A percentile compares a stretch with the other conserved stretches of the same genome.
Evolutionary conservation across 2,113 vertebrate species (phyloP).

Genomic region (Tauraco erythrolophus): DNA sequence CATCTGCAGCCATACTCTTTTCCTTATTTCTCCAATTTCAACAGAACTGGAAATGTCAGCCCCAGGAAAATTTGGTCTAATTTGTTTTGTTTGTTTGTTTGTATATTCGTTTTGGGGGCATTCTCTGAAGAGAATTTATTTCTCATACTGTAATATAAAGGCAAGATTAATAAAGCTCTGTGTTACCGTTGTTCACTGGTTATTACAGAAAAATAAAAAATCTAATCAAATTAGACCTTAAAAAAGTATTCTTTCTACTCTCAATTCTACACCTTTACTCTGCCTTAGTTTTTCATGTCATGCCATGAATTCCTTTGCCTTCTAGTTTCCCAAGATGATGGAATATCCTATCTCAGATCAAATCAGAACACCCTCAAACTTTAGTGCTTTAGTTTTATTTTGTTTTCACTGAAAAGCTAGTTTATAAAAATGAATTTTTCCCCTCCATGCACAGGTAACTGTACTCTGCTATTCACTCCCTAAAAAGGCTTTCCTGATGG

Average conservation of each 20-base stretch:
- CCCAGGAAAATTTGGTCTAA: not conserved
- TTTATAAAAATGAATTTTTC: not conserved
- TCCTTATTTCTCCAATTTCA: not conserved
- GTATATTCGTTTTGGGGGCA: not conserved
- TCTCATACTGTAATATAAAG: not conserved
- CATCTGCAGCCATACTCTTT: not conserved
- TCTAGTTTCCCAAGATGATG: not conserved
- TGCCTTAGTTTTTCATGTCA: not conserved
- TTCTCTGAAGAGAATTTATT: not conserved
- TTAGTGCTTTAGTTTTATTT: not conserved
- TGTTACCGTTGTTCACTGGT: not conserved
- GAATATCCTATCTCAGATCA: not conserved
- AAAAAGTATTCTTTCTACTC: not conserved
- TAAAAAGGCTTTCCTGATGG: not conserved
- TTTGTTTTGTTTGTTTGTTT: not conserved
- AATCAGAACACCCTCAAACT: not conserved
- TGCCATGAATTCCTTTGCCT: not conserved
- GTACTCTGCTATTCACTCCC: not conserved
- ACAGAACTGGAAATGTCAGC: not conserved
- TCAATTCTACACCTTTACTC: not conserved
- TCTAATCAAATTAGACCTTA: not conserved
- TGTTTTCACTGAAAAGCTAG: not conserved
- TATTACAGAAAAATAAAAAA: not conserved
- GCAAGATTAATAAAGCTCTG: not conserved
- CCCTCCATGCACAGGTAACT: not conserved